Evolutionary conservation across 2,113 vertebrate species (phyloP).

Genomic region (Sander vitreus): DNA sequence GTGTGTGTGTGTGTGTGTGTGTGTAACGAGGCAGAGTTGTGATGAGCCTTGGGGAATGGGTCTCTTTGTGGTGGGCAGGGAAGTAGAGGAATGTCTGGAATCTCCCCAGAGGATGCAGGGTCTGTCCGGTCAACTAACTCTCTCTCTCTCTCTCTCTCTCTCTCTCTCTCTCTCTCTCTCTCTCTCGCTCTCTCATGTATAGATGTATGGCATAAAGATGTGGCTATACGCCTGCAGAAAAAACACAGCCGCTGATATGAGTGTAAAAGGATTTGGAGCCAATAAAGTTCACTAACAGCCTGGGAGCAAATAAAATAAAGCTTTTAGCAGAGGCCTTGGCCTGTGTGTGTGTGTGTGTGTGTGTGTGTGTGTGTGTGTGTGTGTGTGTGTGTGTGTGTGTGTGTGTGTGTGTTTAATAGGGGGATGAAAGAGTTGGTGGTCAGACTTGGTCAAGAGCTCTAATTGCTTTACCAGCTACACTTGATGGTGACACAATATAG

Average conservation of each 20-base stretch:
- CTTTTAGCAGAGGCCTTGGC: conserved; percentile 46
- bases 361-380: conserved; percentile 34
- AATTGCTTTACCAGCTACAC: conserved; percentile 38
- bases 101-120: conserved; percentile 72
- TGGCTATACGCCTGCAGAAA: background rate
- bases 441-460: conserved; percentile 38
- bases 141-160: conserved; percentile 17
- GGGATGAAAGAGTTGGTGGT: conserved; percentile 59
- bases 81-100: conserved; percentile 81
- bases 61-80: conserved; percentile 77
- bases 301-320: conserved; percentile 59
- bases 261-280: conserved; percentile 45
- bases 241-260: conserved; percentile 44
- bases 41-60: conserved; percentile 56
- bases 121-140: conserved; percentile 59
- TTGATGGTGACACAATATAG: conserved; percentile 36
- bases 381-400: conserved; percentile 36
- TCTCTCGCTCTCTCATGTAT: background rate
- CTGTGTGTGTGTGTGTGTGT: conserved; percentile 21
- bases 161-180: conserved; percentile 19
- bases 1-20: conserved; percentile 9
- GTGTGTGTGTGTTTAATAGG: conserved; percentile 34
- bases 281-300: conserved; percentile 53
- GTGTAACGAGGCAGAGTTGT: conserved; percentile 48
- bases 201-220: conserved; percentile 11